A percentile compares a stretch with the other conserved stretches of the same genome.
phyloP scores from a whole-genome alignment of 2,888 invertebrate genomes.

The Aporophyla lueneburgensis region DNA sequence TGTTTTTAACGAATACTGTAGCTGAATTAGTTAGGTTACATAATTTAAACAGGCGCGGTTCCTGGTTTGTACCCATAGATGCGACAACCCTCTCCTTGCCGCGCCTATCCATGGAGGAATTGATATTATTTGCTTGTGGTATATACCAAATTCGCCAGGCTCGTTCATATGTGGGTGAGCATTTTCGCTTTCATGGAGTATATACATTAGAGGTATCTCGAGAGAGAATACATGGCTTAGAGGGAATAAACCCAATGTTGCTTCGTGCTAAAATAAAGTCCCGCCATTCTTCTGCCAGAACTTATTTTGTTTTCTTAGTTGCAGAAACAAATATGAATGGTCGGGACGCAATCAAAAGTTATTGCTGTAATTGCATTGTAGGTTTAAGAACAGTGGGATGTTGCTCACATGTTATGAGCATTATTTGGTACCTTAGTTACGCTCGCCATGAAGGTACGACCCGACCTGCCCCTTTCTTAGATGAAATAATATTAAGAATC shows the following conservation, averaged over 20 bases:
- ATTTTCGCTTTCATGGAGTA: slow-evolving; percentile 26
- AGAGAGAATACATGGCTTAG: slow-evolving; percentile 11
- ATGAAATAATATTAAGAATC: slow-evolving; percentile 2
- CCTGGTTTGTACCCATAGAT: slow-evolving; percentile 36
- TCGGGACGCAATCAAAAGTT: slow-evolving; percentile 11
- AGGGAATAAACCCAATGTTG: slow-evolving; percentile 11
- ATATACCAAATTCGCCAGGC: slow-evolving; percentile 24
- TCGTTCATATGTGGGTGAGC: slow-evolving; percentile 29
- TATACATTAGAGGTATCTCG: slow-evolving; percentile 20
- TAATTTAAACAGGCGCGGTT: slow-evolving; percentile 38
- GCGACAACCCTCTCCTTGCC: slow-evolving; percentile 40
- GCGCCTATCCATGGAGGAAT: slow-evolving; percentile 39
- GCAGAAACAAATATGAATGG: slow-evolving; percentile 14
- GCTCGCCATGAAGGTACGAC: slow-evolving; percentile 17
- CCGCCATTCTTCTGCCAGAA: background rate
- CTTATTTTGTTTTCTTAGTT: slow-evolving; percentile 16
- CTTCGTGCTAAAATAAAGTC: slow-evolving; percentile 5
- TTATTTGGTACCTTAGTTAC: slow-evolving; percentile 3
- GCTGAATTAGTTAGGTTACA: background rate
- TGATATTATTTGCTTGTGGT: slow-evolving; percentile 25
- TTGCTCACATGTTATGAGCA: slow-evolving; percentile 25
- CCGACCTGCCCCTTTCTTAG: slow-evolving; percentile 11
- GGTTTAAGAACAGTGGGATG: slow-evolving; percentile 24
- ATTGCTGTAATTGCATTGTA: slow-evolving; percentile 16
- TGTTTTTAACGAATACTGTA: slow-evolving; percentile 10